Conservation (phyloP, 2,113 vertebrate genomes). For the Edolisoma coerulescens region DNA sequence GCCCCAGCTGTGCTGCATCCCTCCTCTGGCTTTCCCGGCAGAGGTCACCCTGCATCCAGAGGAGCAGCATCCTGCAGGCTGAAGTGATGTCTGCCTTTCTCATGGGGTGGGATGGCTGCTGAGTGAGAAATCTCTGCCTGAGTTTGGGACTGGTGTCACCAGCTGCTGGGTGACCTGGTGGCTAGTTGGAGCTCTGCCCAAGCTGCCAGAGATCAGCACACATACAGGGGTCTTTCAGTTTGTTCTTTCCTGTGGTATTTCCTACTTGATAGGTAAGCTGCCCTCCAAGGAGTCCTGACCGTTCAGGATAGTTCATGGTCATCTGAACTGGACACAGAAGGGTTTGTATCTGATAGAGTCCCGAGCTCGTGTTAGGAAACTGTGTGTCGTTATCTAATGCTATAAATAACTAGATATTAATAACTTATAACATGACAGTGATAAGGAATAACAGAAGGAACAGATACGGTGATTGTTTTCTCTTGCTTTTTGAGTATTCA, state of each 20-base stretch:
- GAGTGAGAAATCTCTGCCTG: not conserved
- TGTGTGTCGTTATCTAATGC: not conserved
- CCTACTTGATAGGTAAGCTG: not conserved
- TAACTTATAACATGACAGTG: not conserved
- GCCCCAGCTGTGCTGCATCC: not conserved
- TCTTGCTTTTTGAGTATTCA: not conserved
- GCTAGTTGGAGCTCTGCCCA: not conserved
- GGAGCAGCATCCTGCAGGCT: accelerated
- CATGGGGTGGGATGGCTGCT: not conserved
- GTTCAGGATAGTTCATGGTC: not conserved
- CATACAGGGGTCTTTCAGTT: not conserved
- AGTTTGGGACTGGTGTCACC: not conserved
- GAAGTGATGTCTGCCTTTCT: not conserved
- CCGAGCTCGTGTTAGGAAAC: not conserved
- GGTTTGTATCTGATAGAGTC: not conserved
- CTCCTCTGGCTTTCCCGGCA: not conserved
- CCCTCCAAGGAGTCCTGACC: not conserved
- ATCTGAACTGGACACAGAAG: not conserved
- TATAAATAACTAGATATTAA: not conserved
- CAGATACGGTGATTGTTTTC: not conserved
- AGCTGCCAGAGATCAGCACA: not conserved
- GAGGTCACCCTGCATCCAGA: not conserved
- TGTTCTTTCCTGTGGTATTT: not conserved
- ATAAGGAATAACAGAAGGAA: not conserved
- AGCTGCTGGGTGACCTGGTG: not conserved